Percentiles rank a stretch among this genome's conserved stretches.
Evolutionary conservation across 2,888 invertebrate genomes (phyloP).

Genomic region (Allygus modestus): DNA sequence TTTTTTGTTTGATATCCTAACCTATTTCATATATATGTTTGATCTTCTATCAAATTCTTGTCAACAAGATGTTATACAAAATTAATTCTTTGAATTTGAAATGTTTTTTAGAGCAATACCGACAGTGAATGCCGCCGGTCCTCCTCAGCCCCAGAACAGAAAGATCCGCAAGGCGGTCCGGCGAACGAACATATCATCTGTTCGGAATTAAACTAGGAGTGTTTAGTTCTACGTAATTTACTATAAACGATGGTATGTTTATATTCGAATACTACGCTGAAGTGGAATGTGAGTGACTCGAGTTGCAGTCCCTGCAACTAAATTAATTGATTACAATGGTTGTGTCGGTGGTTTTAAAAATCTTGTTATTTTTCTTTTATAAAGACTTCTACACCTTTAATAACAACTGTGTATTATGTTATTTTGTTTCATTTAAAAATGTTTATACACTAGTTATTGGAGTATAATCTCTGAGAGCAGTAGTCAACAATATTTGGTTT

Average conservation of each 20-base stretch:
- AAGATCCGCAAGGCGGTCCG: constrained; percentile 47
- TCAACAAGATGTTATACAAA: too few relatives aligned
- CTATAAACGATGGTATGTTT: neutral
- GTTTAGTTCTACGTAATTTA: neutral
- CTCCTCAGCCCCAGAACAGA: neutral
- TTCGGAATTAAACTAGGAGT: neutral
- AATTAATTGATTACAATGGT: constrained; percentile 17
- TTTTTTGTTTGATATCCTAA: too few relatives aligned
- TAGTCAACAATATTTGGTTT: neutral
- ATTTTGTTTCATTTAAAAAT: constrained; percentile 13
- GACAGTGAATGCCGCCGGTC: constrained; percentile 23
- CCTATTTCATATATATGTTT: too few relatives aligned
- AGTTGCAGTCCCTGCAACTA: neutral
- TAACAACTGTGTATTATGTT: constrained; percentile 5
- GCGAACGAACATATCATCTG: constrained; percentile 29
- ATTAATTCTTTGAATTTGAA: too few relatives aligned
- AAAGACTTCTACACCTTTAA: constrained; percentile 3
- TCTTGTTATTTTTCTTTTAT: constrained; percentile 24
- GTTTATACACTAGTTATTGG: constrained; percentile 27
- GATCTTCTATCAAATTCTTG: too few relatives aligned
- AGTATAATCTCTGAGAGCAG: constrained; percentile 23
- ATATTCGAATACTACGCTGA: neutral
- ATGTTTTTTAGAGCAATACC: constrained; percentile 42
- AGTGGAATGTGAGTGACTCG: neutral
- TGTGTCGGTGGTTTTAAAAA: constrained; percentile 22